Evolutionary conservation across 2,888 invertebrate species (phyloP).

Genomic region (Cryptocephalus moraei): DNA sequence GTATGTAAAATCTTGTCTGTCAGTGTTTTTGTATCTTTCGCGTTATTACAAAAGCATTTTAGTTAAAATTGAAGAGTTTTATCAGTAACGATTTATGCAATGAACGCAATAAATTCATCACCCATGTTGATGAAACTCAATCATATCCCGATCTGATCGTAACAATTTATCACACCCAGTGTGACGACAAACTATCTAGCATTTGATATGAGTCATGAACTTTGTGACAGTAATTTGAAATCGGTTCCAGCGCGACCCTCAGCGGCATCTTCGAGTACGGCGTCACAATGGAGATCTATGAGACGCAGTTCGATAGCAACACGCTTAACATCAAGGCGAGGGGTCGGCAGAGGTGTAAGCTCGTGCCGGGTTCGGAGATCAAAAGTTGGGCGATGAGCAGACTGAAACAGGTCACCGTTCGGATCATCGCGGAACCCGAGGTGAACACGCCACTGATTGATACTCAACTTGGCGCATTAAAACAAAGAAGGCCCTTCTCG

Average conservation of each 20-base stretch:
- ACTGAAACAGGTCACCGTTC: constrained; percentile 49
- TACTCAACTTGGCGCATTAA: constrained; percentile 39
- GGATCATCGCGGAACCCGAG: constrained; percentile 57
- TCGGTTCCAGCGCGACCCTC: neutral
- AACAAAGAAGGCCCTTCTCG: constrained; percentile 34
- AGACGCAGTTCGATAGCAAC: constrained; percentile 49
- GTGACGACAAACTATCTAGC: no score
- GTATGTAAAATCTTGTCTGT: no score
- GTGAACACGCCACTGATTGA: constrained; percentile 45
- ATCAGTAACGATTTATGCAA: no score
- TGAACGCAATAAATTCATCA: no score
- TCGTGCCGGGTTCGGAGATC: constrained; percentile 38
- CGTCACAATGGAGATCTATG: constrained; percentile 57
- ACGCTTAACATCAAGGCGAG: constrained; percentile 53
- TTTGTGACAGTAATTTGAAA: no score
- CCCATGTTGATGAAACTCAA: no score
- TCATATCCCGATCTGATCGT: no score
- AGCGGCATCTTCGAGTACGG: constrained; percentile 38
- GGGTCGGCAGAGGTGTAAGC: constrained; percentile 64
- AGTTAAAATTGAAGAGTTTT: no score
- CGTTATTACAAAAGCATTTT: no score
- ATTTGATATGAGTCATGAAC: no score
- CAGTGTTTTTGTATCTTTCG: no score
- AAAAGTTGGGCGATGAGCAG: constrained; percentile 28
- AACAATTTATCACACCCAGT: no score